phyloP scores from a whole-genome alignment of 2,888 invertebrate genomes.

The Athrips mouffetella region DNA sequence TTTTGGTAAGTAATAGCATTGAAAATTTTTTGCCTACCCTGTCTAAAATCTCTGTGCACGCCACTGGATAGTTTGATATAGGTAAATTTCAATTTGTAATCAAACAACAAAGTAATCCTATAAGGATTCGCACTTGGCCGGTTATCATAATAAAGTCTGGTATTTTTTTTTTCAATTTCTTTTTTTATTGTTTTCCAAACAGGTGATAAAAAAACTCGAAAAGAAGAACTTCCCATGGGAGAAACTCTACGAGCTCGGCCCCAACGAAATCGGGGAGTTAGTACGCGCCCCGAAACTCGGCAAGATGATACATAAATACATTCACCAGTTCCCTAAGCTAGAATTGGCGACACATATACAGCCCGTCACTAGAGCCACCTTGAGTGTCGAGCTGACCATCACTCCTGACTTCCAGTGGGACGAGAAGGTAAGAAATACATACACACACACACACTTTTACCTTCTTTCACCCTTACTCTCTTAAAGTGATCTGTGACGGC shows the following conservation, averaged over 20 bases:
- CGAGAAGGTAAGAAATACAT: constrained; percentile 90
- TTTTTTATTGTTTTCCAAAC: constrained; percentile 14
- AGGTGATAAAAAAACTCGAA: constrained; percentile 94
- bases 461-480: too few relatives aligned
- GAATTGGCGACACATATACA: constrained; percentile 98
- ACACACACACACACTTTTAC: too few relatives aligned
- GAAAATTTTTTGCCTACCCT: too few relatives aligned
- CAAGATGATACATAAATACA: constrained; percentile 96
- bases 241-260: constrained; percentile 95
- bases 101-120: too few relatives aligned
- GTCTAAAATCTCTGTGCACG: too few relatives aligned
- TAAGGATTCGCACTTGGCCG: too few relatives aligned
- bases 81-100: too few relatives aligned
- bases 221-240: constrained; percentile 98
- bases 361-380: constrained; percentile 95
- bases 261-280: constrained; percentile 97
- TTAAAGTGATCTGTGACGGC: too few relatives aligned
- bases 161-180: not conserved
- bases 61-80: too few relatives aligned
- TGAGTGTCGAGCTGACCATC: constrained; percentile 96
- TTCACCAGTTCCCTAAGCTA: constrained; percentile 97
- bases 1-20: too few relatives aligned
- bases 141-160: too few relatives aligned
- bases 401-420: constrained; percentile 99
- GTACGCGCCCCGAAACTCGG: constrained; percentile 91